Evolutionary conservation across 2,888 invertebrate genomes (phyloP), one percentile per base, ranked within the genome.

Genomic region (Acheta domesticus): DNA sequence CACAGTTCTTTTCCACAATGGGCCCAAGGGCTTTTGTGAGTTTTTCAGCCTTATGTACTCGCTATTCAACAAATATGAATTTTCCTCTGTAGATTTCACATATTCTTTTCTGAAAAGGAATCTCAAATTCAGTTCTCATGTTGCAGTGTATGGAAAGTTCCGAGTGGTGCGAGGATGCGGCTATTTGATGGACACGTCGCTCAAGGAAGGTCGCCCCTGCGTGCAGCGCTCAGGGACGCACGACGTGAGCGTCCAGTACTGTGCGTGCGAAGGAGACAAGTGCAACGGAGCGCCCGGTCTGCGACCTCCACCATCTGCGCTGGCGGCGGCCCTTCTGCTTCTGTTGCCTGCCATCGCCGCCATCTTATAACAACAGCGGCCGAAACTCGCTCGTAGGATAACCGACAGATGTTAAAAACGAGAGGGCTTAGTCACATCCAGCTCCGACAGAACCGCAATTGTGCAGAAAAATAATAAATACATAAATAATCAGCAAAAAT

Each of bases 81-180:
- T 36, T 3, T 5, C 5, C 5, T 3, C 36, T 36, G 36, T 36
- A 36, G 3, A 36, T 36, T 36, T 36, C 36, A 5, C 36, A 5
- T 36, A 36, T 78, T 75, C 12, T 79, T 82, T 5, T 36, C 11
- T 36, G 36, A 3, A 36, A 36, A 36, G 3, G 36, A 36, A 36
- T 36, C 8, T 36, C 36, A 36, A 36, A 0, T 8, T 4, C 36
- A 8, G 4, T 5, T 36, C 36, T 36, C 36, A 0, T 83, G 83
- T 88, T 90, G 2, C 89, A 96, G 96, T 94, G 82, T 91, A 93
- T 85, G 93, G 93, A 11, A 92, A 92, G 86, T 87, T 89, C 16
- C 91, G 95, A 74, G 90, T 95, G n/a, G 92, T 95, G 8, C 91
- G 96, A 74, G 91, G 92, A 80, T 96, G 96, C 84, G 96, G 95